Evolutionary conservation across 2,113 vertebrate genomes (phyloP).

Genomic region (Stegastes partitus): DNA sequence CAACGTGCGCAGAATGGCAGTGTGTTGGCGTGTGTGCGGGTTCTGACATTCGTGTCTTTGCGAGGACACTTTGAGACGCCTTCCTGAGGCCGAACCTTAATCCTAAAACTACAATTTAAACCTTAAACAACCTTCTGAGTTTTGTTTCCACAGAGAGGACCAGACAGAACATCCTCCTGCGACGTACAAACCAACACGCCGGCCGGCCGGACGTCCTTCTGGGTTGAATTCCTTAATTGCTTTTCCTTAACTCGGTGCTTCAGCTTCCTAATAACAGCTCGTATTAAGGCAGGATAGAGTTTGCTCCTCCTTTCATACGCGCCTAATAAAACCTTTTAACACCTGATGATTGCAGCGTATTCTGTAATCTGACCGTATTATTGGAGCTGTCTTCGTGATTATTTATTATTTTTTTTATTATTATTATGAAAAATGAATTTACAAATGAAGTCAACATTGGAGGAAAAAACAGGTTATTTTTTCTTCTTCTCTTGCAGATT

Average conservation of each 20-base stretch:
- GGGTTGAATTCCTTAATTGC: slow-evolving; percentile 49
- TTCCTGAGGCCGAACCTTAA: neutral
- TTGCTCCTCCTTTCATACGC: slow-evolving; percentile 4
- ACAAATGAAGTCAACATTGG: too few relatives aligned
- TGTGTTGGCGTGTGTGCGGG: neutral
- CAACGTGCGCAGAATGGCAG: slow-evolving; percentile 33
- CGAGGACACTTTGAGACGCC: neutral
- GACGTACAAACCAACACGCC: neutral
- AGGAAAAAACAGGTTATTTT: too few relatives aligned
- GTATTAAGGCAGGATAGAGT: neutral
- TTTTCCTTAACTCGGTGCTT: slow-evolving; percentile 28
- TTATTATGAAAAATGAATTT: neutral
- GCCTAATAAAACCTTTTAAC: neutral
- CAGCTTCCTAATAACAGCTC: slow-evolving; percentile 5
- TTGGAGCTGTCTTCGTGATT: neutral
- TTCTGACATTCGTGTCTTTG: neutral
- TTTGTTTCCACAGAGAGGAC: neutral
- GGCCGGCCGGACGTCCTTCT: slow-evolving; percentile 16
- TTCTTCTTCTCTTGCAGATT: too few relatives aligned
- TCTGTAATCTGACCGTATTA: neutral
- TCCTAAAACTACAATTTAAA: neutral
- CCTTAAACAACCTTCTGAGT: neutral
- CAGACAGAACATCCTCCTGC: neutral
- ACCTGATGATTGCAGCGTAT: neutral
- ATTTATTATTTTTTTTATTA: neutral